A percentile compares a stretch with the other conserved stretches of the same genome.
Conservation (phyloP, 2,113 vertebrate genomes). For the Microcebus lehilahytsara region DNA sequence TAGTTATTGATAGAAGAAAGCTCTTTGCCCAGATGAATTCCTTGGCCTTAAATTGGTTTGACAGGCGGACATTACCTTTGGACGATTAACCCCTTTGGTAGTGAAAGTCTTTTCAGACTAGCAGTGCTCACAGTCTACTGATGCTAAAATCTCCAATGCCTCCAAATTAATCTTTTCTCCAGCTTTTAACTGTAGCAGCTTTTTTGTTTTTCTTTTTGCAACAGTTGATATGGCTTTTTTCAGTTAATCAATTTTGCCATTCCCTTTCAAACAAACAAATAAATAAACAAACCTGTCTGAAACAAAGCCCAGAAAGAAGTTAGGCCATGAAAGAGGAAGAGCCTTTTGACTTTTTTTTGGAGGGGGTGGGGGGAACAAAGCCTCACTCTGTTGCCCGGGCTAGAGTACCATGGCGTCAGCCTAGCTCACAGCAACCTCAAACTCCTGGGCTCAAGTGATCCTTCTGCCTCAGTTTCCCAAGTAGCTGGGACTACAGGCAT, state of each 20-base stretch:
- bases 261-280: neutral
- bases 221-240: neutral
- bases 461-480: too few species aligned
- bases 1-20: slow-evolving; percentile 54
- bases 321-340: neutral
- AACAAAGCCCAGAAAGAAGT: neutral
- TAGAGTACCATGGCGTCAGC: too few species aligned
- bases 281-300: neutral
- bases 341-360: too few species aligned
- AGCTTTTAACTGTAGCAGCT: neutral
- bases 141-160: neutral
- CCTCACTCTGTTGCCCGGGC: too few species aligned
- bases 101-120: slow-evolving; percentile 19
- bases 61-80: slow-evolving; percentile 4
- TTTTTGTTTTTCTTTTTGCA: slow-evolving; percentile 27
- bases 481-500: too few species aligned
- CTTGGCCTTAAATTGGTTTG: slow-evolving; percentile 50
- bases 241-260: neutral
- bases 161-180: slow-evolving; percentile 17
- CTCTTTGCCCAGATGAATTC: slow-evolving; percentile 46
- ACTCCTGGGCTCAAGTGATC: too few species aligned
- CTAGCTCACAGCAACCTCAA: too few species aligned
- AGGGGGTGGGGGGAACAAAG: too few species aligned
- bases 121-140: neutral
- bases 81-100: slow-evolving; percentile 38